Evolutionary conservation across 2,888 invertebrate species (phyloP).

Genomic region (Aspidapion aeneum): DNA sequence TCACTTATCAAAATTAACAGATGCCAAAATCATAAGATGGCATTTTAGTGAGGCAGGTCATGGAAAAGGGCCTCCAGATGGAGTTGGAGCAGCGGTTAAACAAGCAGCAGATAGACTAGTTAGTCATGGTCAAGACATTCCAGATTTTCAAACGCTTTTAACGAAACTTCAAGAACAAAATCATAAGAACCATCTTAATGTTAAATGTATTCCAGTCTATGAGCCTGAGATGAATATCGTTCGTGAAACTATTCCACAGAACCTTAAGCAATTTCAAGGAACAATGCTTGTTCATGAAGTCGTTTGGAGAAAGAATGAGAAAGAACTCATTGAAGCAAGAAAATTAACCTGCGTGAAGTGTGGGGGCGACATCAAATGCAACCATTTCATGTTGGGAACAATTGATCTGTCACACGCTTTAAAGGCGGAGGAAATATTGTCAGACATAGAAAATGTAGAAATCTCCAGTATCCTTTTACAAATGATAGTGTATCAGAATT

Average conservation of each 20-base stretch:
- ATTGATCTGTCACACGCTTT: neutral
- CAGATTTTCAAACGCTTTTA: conserved; percentile 9
- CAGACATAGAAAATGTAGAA: neutral
- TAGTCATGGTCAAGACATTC: conserved; percentile 6
- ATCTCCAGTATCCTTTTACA: neutral
- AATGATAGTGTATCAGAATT: neutral
- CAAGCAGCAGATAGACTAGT: conserved; percentile 13
- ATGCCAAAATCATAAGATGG: conserved; percentile 12
- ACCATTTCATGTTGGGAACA: neutral
- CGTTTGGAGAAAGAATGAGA: no score
- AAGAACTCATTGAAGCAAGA: neutral
- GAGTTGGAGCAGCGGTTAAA: conserved; percentile 15
- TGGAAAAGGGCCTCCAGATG: conserved; percentile 20
- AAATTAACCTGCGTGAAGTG: neutral
- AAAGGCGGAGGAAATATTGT: neutral
- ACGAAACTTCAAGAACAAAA: neutral
- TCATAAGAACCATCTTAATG: neutral
- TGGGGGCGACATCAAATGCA: neutral
- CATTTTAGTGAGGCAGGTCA: conserved; percentile 17
- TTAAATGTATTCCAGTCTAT: neutral
- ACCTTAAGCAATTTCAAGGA: no score
- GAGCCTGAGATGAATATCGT: neutral
- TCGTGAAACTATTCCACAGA: neutral
- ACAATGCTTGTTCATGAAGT: no score
- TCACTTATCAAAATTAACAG: conserved; percentile 9